Percentiles rank a stretch among this genome's conserved stretches.
These are phyloP conservation scores for Rhogogaster chlorosoma DNA, from an alignment of 2,888 invertebrate species.

Conservation along the genomic window DNA sequence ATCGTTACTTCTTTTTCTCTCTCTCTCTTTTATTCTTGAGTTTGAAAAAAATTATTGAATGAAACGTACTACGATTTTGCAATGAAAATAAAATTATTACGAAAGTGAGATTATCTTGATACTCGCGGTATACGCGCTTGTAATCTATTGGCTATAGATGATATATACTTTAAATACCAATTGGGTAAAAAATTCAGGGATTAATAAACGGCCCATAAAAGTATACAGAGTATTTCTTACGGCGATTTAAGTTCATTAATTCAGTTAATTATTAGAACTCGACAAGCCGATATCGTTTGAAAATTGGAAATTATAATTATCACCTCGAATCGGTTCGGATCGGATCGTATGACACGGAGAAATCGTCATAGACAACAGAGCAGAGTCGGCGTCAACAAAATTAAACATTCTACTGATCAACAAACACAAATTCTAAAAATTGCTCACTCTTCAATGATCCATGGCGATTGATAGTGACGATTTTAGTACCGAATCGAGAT, in stretches of 20 bases:
- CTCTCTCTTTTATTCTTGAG: not conserved
- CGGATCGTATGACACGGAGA: not conserved
- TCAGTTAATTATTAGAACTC: constrained; percentile 40
- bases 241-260: constrained; percentile 46
- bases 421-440: constrained; percentile 70
- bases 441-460: constrained; percentile 49
- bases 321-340: not conserved
- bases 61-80: not conserved
- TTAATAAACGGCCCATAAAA: constrained; percentile 43
- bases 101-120: not conserved
- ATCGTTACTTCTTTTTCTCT: too few species aligned
- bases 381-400: constrained; percentile 68
- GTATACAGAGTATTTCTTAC: constrained; percentile 52
- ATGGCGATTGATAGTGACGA: not conserved
- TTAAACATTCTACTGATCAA: constrained; percentile 73
- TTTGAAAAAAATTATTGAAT: not conserved
- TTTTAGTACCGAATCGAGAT: not conserved
- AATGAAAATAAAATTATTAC: not conserved
- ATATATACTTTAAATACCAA: not conserved
- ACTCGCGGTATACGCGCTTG: not conserved
- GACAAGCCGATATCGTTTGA: constrained; percentile 33
- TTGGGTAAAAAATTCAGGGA: constrained; percentile 7
- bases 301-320: not conserved
- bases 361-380: constrained; percentile 48
- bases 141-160: not conserved